Evolutionary conservation across 2,888 invertebrate species (phyloP), one percentile per base, ranked within the genome.

Genomic region (Dione juno): DNA sequence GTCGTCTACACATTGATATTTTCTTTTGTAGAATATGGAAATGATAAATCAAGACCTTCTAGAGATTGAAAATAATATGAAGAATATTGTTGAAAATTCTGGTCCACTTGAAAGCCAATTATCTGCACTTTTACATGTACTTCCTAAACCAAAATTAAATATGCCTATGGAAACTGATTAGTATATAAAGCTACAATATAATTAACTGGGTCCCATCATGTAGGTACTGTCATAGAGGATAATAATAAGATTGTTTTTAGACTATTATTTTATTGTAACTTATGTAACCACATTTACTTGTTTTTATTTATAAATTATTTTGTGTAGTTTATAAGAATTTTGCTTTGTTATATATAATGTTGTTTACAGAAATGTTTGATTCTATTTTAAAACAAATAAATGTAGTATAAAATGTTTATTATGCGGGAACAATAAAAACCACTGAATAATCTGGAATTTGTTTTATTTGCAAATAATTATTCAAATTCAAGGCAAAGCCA

Each of bases 101-200:
- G 92, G 92, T 10, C 90, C 90, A 3, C 72, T 92, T 40, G 92
- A 92, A 73, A 82, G 81, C 40, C 89, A 92, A 69, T 74, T 93
- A 6, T 81, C 84, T 68, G 84, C 78, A 1, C 75, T 92, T 48
- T 78, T 92, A 48, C 85, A 86, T 52, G 77, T 85, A n/a, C 76
- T 93, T 43, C 93, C 92, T 0, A 88, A 85, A 73, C 86, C 84
- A 35, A 83, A 77, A 40, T 57, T 83, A 1, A 79, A 75, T 67
- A 59, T 85, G 28, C 79, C 83, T 7, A 90, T 91, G 91, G 90
- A 91, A 43, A 87, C 82, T 66, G 87, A 89, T 70, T 88, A 76
- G 82, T 70, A 48, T 7, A 7, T 41, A 64, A 21, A 45, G 3
- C 19, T 50, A 50, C 1, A 16, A 50, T 19, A 19, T 19, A 50